Evolutionary conservation across 2,888 invertebrate species (phyloP).

Genomic region (Oasisia sp.): DNA sequence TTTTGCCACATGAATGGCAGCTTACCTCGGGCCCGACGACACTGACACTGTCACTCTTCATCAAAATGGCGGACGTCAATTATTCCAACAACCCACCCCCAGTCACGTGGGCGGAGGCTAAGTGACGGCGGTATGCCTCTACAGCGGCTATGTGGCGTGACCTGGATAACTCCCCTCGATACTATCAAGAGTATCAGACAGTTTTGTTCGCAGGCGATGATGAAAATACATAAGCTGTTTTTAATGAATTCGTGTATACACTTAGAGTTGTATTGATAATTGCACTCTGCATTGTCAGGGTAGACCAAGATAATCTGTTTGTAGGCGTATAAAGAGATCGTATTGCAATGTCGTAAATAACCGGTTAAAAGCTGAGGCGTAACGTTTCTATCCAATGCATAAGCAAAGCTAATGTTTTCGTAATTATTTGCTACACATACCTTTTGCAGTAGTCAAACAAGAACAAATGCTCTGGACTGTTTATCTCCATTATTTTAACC

Average conservation of each 20-base stretch:
- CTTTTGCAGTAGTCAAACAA: background rate
- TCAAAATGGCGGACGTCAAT: conserved; percentile 34
- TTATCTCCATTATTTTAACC: background rate
- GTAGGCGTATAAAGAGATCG: background rate
- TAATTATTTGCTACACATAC: background rate
- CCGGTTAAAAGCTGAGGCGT: conserved; percentile 3
- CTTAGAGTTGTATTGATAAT: background rate
- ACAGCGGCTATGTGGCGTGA: background rate
- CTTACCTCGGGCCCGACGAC: conserved; percentile 27
- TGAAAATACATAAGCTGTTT: background rate
- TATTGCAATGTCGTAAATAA: background rate
- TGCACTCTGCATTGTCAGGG: background rate
- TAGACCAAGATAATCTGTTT: background rate
- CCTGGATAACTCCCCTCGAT: conserved; percentile 2
- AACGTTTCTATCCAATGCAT: background rate
- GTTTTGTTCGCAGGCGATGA: background rate
- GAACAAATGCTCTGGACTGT: background rate
- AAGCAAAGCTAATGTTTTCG: background rate
- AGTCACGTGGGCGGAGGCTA: conserved; percentile 17
- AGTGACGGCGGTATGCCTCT: conserved; percentile 10
- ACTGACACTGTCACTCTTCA: conserved; percentile 37
- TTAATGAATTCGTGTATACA: background rate
- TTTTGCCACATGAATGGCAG: conserved; percentile 28
- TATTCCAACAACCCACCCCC: conserved; percentile 18
- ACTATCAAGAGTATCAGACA: background rate